These are phyloP conservation scores for Heterotilapia buettikoferi DNA, from an alignment of 2,113 vertebrate species.

Conservation along the genomic window DNA sequence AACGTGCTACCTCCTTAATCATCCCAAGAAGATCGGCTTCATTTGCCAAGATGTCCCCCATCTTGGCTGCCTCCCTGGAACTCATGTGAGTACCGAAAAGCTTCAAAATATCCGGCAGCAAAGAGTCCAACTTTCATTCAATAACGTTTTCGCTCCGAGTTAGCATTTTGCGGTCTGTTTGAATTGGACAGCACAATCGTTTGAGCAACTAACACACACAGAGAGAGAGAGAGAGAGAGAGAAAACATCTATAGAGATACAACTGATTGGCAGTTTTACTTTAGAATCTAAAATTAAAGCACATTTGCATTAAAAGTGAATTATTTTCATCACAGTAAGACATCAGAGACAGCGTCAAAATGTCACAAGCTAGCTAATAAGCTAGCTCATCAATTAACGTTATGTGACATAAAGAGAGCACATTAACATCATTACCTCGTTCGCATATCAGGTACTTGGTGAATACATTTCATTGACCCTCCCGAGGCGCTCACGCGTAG, in stretches of 20 bases:
- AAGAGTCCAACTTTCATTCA: not conserved
- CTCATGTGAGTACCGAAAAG: constrained; percentile 38
- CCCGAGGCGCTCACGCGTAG: not conserved
- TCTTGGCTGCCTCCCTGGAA: constrained; percentile 55
- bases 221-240: fast-evolving
- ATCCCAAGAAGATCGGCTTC: constrained; percentile 87
- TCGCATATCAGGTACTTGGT: not conserved
- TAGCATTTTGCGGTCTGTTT: not conserved
- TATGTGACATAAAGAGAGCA: not conserved
- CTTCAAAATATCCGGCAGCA: not conserved
- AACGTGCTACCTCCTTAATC: constrained; percentile 80
- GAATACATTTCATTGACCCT: fast-evolving
- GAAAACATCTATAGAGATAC: not conserved
- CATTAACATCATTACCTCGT: not conserved
- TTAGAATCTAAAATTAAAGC: not conserved
- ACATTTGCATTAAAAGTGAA: not conserved
- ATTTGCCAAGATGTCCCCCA: constrained; percentile 84
- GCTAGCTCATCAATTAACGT: not conserved
- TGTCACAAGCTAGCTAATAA: not conserved
- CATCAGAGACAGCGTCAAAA: not conserved
- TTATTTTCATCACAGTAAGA: not conserved
- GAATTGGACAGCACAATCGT: not conserved
- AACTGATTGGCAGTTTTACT: not conserved
- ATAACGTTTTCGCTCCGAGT: not conserved
- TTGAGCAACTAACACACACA: not conserved